These are phyloP conservation scores for Bujurquina vittata DNA, from an alignment of 2,113 vertebrate species.

Conservation along the genomic window DNA sequence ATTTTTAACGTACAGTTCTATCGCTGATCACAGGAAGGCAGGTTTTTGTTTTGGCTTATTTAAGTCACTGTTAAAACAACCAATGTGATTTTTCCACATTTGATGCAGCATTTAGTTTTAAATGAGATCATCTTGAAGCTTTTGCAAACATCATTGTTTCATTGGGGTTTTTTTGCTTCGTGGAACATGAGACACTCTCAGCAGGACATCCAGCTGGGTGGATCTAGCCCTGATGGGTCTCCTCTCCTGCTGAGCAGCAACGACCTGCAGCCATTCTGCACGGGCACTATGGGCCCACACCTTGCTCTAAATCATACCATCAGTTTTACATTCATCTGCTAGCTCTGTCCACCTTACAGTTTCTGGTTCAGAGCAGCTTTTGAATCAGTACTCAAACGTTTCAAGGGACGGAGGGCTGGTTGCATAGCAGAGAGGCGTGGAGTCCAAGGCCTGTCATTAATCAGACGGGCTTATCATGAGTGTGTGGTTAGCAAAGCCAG, in stretches of 20 bases:
- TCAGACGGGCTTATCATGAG: background rate
- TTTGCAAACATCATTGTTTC: background rate
- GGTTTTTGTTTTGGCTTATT: too few species aligned
- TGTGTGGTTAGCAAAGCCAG: background rate
- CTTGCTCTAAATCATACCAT: background rate
- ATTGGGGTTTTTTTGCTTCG: too few species aligned
- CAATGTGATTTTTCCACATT: background rate
- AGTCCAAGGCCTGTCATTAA: background rate
- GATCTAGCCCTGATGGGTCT: too few species aligned
- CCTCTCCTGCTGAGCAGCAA: too few species aligned
- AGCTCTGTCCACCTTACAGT: background rate
- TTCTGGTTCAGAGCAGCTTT: background rate
- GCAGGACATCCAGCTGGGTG: too few species aligned
- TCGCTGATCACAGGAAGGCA: too few species aligned
- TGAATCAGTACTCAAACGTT: background rate
- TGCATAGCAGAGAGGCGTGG: background rate
- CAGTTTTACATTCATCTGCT: background rate
- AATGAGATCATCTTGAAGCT: background rate
- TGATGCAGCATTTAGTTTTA: background rate
- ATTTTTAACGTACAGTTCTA: too few species aligned
- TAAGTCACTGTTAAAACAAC: background rate
- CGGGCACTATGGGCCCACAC: rapidly evolving
- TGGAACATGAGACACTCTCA: too few species aligned
- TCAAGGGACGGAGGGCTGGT: background rate
- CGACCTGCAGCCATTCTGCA: background rate